Percentiles rank a stretch among this genome's conserved stretches.
These are phyloP conservation scores for Microctonus aethiopoides DNA, from an alignment of 2,888 invertebrate species.

Conservation along the genomic window DNA sequence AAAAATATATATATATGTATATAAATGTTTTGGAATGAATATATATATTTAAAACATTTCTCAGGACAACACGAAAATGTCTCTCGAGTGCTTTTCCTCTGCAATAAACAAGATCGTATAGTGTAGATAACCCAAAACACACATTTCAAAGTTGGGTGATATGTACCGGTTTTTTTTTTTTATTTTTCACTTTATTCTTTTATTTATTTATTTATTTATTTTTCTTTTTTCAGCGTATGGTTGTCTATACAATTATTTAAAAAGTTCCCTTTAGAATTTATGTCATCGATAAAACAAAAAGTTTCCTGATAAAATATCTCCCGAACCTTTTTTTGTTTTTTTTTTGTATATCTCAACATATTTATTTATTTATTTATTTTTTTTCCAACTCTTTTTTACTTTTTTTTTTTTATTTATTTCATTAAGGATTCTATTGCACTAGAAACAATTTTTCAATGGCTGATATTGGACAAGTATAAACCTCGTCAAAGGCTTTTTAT, in stretches of 20 bases:
- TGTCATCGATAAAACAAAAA: neutral
- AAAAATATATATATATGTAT: neutral
- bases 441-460: too few relatives aligned
- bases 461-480: too few relatives aligned
- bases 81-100: slow-evolving; percentile 14
- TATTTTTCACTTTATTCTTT: slow-evolving; percentile 24
- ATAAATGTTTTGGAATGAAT: neutral
- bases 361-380: neutral
- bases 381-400: neutral
- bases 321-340: too few relatives aligned
- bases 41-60: neutral
- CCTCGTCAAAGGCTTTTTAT: too few relatives aligned
- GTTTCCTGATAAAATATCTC: neutral
- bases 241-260: slow-evolving; percentile 8
- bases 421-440: neutral
- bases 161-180: slow-evolving; percentile 31
- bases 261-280: neutral
- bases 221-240: neutral
- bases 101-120: slow-evolving; percentile 26
- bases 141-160: slow-evolving; percentile 22
- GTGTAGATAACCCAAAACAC: slow-evolving; percentile 18
- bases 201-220: neutral
- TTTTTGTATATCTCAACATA: neutral
- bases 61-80: slow-evolving; percentile 10
- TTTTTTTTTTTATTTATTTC: neutral